Conservation (phyloP, 2,888 invertebrate genomes). For the Neria commutata region DNA sequence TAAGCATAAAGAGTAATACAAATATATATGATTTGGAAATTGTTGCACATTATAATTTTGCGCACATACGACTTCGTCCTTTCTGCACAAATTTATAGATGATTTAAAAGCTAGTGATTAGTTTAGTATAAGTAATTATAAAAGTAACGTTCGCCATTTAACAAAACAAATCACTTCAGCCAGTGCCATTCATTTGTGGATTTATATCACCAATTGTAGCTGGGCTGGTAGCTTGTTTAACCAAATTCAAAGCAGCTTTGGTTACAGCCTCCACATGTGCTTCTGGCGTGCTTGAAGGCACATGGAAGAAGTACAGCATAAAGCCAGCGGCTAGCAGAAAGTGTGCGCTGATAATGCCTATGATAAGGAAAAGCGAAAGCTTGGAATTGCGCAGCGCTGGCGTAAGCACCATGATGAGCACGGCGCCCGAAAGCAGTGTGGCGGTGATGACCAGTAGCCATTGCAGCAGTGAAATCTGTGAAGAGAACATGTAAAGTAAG, state of each 20-base stretch:
- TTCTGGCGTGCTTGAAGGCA: slow-evolving; percentile 52
- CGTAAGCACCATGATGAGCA: slow-evolving; percentile 80
- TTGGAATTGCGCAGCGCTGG: slow-evolving; percentile 75
- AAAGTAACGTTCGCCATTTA: too few relatives aligned
- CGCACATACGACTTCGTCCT: too few relatives aligned
- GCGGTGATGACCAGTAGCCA: slow-evolving; percentile 86
- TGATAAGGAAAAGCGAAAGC: slow-evolving; percentile 69
- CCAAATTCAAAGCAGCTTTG: slow-evolving; percentile 13
- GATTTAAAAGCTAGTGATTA: too few relatives aligned
- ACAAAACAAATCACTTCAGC: too few relatives aligned
- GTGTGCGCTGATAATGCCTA: slow-evolving; percentile 77
- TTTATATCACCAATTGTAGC: not conserved
- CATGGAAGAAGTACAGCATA: slow-evolving; percentile 81
- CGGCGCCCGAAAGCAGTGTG: slow-evolving; percentile 82
- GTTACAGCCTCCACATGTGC: slow-evolving; percentile 9
- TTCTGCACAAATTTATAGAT: too few relatives aligned
- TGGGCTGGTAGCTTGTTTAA: slow-evolving; percentile 23
- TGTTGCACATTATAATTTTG: too few relatives aligned
- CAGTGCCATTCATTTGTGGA: too few relatives aligned
- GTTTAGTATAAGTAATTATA: too few relatives aligned
- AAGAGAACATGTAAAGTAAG: slow-evolving; percentile 33
- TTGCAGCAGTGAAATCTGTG: slow-evolving; percentile 73
- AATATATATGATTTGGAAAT: slow-evolving; percentile 13
- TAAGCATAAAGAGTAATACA: too few relatives aligned
- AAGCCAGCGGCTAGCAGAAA: slow-evolving; percentile 84